Evolutionary conservation across 2,113 vertebrate species (phyloP).

Genomic region (Pardalotus punctatus): DNA sequence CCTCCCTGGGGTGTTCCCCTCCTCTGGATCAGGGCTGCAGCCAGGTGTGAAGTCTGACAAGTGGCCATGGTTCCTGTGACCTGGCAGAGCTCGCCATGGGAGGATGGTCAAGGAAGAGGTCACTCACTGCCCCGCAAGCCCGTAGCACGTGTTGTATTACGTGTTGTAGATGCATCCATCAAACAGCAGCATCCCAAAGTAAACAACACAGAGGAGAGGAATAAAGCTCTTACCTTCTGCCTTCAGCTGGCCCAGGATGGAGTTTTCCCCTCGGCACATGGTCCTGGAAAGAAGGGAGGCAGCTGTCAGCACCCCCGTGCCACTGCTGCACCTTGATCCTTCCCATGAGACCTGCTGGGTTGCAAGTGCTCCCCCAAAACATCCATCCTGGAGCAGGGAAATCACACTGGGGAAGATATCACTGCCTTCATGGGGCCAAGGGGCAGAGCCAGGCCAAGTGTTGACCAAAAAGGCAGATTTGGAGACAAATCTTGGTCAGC

Average conservation of each 20-base stretch:
- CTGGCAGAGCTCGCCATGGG: fast-evolving
- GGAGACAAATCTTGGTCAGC: background rate
- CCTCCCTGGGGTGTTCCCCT: slow-evolving; percentile 4
- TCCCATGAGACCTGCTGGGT: background rate
- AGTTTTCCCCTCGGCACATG: slow-evolving; percentile 92
- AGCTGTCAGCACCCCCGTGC: background rate
- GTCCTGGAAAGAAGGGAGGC: slow-evolving; percentile 79
- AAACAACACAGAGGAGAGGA: background rate
- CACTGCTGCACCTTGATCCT: background rate
- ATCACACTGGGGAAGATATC: background rate
- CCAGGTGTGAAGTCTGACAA: background rate
- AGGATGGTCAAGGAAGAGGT: background rate
- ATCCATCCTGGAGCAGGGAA: background rate
- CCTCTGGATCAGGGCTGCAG: background rate
- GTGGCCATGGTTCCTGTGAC: background rate
- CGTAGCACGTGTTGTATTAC: fast-evolving
- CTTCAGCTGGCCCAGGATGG: slow-evolving; percentile 90
- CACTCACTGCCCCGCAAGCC: fast-evolving
- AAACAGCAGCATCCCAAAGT: background rate
- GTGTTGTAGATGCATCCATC: background rate
- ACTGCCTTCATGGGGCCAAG: background rate
- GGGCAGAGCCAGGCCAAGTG: background rate
- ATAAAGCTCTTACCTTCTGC: slow-evolving; percentile 82
- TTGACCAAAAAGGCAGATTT: background rate
- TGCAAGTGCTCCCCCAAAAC: background rate